Conservation (phyloP, 2,797 vertebrate genomes). For the Dipus sagitta region DNA sequence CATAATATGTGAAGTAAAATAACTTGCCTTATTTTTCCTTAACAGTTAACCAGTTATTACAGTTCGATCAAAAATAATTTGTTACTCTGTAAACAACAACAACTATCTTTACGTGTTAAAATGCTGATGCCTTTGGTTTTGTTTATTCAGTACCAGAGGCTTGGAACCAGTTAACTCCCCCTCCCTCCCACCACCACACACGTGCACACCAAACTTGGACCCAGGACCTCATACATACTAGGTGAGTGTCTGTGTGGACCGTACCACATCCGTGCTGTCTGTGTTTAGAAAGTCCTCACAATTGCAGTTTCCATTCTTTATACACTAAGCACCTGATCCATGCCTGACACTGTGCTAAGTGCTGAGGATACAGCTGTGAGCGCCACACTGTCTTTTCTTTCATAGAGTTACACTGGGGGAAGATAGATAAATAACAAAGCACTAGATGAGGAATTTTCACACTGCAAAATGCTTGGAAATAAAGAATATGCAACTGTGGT, state of each 20-base stretch:
- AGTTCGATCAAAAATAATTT: neutral
- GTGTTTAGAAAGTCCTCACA: neutral
- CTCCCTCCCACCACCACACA: too few species aligned
- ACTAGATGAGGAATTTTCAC: neutral
- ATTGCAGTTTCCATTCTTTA: neutral
- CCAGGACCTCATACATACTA: neutral
- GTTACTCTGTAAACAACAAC: constrained; percentile 36
- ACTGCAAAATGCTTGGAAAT: constrained; percentile 12
- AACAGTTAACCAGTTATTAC: neutral
- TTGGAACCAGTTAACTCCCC: neutral
- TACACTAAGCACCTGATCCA: neutral
- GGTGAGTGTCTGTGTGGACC: neutral
- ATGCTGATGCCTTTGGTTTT: neutral
- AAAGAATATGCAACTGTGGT: neutral
- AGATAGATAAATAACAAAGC: neutral
- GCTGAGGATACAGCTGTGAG: neutral
- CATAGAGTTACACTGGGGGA: neutral
- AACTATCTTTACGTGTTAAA: neutral
- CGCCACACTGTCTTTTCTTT: neutral
- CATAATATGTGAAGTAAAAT: constrained; percentile 26
- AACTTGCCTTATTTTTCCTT: constrained; percentile 5
- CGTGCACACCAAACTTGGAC: neutral
- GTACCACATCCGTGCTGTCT: neutral
- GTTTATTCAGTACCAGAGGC: neutral
- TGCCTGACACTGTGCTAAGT: neutral